Evolutionary conservation across 2,797 vertebrate genomes (phyloP).

Genomic region (Fistularia tabacaria): DNA sequence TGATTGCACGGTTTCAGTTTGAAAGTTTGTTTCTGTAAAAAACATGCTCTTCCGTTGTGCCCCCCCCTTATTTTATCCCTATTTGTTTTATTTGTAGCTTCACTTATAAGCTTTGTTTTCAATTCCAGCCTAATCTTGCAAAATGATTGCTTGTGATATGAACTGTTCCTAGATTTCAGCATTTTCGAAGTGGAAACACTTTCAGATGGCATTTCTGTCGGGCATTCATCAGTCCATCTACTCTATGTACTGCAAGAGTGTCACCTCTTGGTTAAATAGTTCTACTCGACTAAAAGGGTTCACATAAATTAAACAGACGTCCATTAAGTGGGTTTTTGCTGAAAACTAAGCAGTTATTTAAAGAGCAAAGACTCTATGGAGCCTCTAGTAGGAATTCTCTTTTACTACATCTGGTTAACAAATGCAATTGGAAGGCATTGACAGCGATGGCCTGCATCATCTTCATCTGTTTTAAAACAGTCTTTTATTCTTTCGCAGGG

Average conservation of each 20-base stretch:
- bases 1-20: slow-evolving; percentile 73
- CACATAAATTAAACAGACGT: slow-evolving; percentile 54
- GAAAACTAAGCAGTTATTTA: slow-evolving; percentile 48
- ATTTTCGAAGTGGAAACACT: slow-evolving; percentile 28
- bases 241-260: too few relatives aligned
- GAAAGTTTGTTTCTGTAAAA: slow-evolving; percentile 74
- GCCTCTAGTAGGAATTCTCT: slow-evolving; percentile 62
- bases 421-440: slow-evolving; percentile 34
- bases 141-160: slow-evolving; percentile 42
- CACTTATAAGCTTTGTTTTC: slow-evolving; percentile 50
- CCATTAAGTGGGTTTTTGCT: slow-evolving; percentile 52
- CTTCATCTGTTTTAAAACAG: slow-evolving; percentile 21
- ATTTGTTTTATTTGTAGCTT: slow-evolving; percentile 67
- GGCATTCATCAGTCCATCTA: slow-evolving; percentile 1
- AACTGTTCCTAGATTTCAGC: slow-evolving; percentile 48
- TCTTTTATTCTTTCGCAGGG: too few relatives aligned
- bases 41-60: slow-evolving; percentile 65
- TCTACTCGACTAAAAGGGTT: slow-evolving; percentile 26
- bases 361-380: slow-evolving; percentile 50
- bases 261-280: too few relatives aligned
- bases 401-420: slow-evolving; percentile 45
- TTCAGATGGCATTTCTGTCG: slow-evolving; percentile 47
- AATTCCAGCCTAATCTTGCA: slow-evolving; percentile 28
- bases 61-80: slow-evolving; percentile 56
- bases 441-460: slow-evolving; percentile 37